phyloP scores from a whole-genome alignment of 2,888 invertebrate species.

The Venustoraphidia nigricollis region DNA sequence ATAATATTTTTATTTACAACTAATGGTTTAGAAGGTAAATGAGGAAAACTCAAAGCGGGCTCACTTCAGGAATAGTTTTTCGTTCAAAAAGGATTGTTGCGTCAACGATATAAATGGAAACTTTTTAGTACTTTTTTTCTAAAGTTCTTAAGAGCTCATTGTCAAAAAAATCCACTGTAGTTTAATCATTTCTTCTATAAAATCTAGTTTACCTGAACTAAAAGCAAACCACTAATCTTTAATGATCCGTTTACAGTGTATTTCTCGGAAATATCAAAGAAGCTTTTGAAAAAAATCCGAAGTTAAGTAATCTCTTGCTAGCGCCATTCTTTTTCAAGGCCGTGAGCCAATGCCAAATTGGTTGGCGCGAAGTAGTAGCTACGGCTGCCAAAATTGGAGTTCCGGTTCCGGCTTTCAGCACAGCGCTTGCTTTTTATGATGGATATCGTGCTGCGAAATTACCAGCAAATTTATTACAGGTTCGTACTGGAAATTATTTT shows the following conservation, averaged over 20 bases:
- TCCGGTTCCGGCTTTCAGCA: constrained; percentile 82
- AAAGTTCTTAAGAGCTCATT: too few species aligned
- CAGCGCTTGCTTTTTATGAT: constrained; percentile 94
- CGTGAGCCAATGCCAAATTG: constrained; percentile 62
- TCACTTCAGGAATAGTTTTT: too few species aligned
- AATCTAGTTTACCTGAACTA: too few species aligned
- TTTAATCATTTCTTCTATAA: too few species aligned
- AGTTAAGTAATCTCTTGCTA: constrained; percentile 71
- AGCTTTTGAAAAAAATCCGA: constrained; percentile 81
- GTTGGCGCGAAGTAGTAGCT: constrained; percentile 74
- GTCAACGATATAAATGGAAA: too few species aligned
- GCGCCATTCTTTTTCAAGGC: constrained; percentile 87
- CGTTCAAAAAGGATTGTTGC: too few species aligned
- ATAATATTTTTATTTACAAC: too few species aligned
- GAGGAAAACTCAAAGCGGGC: too few species aligned
- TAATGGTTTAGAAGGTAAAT: too few species aligned
- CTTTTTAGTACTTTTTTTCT: too few species aligned
- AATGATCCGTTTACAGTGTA: constrained; percentile 31
- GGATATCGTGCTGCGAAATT: constrained; percentile 76
- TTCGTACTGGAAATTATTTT: constrained; percentile 17
- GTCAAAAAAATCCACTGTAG: too few species aligned
- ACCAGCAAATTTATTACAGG: constrained; percentile 92
- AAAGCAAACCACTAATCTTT: background rate
- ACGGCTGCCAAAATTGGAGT: constrained; percentile 60
- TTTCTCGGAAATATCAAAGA: constrained; percentile 85